phyloP scores from a whole-genome alignment of 2,797 vertebrate species.

The Melanotaenia pygmaea region DNA sequence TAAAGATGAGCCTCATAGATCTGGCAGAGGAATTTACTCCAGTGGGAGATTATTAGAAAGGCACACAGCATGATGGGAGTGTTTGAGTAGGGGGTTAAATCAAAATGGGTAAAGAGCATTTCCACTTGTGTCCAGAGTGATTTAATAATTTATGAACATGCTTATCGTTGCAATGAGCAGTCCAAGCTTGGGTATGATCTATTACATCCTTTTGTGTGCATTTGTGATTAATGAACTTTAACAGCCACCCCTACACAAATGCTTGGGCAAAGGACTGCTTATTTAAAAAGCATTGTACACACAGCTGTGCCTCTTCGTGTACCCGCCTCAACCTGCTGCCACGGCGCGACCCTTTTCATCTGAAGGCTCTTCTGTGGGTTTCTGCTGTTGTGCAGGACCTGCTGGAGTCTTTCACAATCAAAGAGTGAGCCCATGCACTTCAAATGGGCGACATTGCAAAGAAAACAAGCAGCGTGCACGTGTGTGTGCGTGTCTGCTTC shows the following conservation, averaged over 20 bases:
- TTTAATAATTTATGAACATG: slow-evolving; percentile 3
- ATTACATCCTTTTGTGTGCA: slow-evolving; percentile 22
- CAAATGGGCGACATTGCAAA: slow-evolving; percentile 19
- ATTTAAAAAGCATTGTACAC: slow-evolving; percentile 42
- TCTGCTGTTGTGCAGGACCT: not conserved
- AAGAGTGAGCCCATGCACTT: not conserved
- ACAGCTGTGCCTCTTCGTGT: slow-evolving; percentile 51
- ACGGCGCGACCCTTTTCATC: slow-evolving; percentile 3
- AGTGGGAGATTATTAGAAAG: slow-evolving; percentile 33
- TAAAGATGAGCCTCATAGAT: slow-evolving; percentile 12
- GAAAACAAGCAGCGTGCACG: slow-evolving; percentile 18
- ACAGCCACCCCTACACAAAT: not conserved
- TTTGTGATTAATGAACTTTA: slow-evolving; percentile 44
- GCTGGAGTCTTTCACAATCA: slow-evolving; percentile 9
- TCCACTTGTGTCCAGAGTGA: not conserved
- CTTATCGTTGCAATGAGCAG: not conserved
- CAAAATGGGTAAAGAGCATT: not conserved
- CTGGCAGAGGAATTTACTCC: slow-evolving; percentile 29
- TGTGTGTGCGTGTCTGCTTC: slow-evolving; percentile 36
- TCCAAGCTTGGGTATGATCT: slow-evolving; percentile 16
- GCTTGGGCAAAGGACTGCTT: slow-evolving; percentile 12
- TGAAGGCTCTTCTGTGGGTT: not conserved
- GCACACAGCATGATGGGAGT: slow-evolving; percentile 7
- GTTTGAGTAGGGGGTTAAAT: not conserved
- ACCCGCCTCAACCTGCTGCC: slow-evolving; percentile 66